Base-by-base conservation (phyloP, 35 echinoderm and acorn worm species). In the Stichopus chloronotus region DNA sequence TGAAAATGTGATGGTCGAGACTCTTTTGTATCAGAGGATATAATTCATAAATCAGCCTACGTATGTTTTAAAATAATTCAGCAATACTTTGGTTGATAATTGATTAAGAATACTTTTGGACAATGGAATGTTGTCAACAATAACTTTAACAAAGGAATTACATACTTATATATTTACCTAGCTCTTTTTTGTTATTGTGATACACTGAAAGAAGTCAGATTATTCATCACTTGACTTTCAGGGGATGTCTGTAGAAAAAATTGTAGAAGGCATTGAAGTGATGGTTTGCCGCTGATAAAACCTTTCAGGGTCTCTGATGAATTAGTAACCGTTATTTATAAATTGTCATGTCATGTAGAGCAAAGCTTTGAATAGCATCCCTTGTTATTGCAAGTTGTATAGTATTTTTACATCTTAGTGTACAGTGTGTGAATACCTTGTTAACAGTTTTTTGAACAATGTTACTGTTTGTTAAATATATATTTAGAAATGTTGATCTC, bases 401-500 rank as follows among this genome's bases (percentile, higher is more conserved):
- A 74, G 17, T 7, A 74, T 74, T 74, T 74, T 74, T 74, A 74
- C 69, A 74, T 74, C 69, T n/a, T 21, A 74, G 19, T 74, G 69
- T 74, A 74, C 69, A 74, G 4, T 74, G 30, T 74, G 69, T 74
- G 69, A 74, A 74, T 19, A 74, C 19, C 69, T 20, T 74, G 69
- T 74, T 74, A n/a, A 61, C 19, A 74, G 69, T 74, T 74, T 43
- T 74, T 74, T 74, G 69, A 74, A 16, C 69, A 20, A n/a, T 74
- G 69, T 74, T 74, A 74, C 22, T 7, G 69, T 74, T 74, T 74
- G 7, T 74, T 74, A 74, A 74, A 74, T 74, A 74, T 43, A 43
- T 74, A 74, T 74, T 74, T 74, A 74, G 69, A 74, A 74, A 43
- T 6, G 22, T 74, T 74, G n/a, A 74, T 74, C 6, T 19, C n/a